Conservation (phyloP, 2,113 vertebrate genomes). For the Chinchilla lanigera region DNA sequence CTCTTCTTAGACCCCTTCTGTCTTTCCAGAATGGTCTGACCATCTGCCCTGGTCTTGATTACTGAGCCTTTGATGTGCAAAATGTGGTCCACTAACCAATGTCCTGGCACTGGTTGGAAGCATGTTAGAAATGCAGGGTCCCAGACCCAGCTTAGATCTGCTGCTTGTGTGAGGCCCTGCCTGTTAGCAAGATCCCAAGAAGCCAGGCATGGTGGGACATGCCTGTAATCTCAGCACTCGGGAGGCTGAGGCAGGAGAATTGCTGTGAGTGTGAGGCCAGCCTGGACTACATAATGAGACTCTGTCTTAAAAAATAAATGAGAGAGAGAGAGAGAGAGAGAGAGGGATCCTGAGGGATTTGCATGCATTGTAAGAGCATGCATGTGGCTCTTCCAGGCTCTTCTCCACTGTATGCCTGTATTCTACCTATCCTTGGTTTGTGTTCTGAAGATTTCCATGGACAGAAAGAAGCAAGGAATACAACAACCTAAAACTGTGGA, state of each 20-base stretch:
- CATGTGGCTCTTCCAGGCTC: neutral
- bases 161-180: neutral
- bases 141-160: neutral
- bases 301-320: neutral
- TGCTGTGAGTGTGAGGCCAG: neutral
- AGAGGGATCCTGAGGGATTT: neutral
- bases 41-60: neutral
- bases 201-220: neutral
- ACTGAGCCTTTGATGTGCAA: neutral
- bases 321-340: neutral
- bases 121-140: neutral
- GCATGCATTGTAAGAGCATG: accelerated
- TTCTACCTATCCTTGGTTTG: neutral
- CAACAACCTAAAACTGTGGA: neutral
- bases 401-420: accelerated
- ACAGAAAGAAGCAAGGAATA: neutral
- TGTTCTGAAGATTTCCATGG: neutral
- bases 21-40: neutral
- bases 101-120: neutral
- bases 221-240: neutral
- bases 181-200: neutral
- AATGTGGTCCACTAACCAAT: neutral
- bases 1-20: neutral
- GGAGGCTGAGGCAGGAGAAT: neutral
- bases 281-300: neutral